These are phyloP conservation scores for Cryptotermes secundus DNA, from an alignment of 1,140 invertebrate species.

Conservation along the genomic window DNA sequence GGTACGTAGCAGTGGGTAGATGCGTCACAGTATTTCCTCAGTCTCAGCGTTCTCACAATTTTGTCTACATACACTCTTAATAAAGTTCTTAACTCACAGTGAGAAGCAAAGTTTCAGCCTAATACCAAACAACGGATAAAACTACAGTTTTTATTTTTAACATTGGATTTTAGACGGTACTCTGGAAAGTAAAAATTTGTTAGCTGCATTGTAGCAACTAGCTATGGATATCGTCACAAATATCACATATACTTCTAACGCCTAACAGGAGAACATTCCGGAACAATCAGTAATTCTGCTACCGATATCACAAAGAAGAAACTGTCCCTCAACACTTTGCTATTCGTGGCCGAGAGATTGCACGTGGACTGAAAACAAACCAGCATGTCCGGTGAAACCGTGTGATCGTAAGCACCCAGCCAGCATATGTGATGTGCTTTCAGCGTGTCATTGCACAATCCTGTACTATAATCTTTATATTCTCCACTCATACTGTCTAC, in stretches of 20 bases:
- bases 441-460: background rate
- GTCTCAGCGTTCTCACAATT: too few relatives aligned
- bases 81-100: too few relatives aligned
- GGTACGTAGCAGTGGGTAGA: too few relatives aligned
- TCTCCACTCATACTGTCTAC: background rate
- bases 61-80: too few relatives aligned
- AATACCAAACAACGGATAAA: too few relatives aligned
- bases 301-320: constrained; percentile 17
- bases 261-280: background rate
- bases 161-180: too few relatives aligned
- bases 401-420: background rate
- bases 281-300: background rate
- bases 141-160: too few relatives aligned
- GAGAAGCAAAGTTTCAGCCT: too few relatives aligned
- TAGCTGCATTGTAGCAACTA: too few relatives aligned
- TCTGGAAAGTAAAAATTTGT: too few relatives aligned
- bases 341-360: background rate
- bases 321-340: constrained; percentile 4
- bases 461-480: background rate
- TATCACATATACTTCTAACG: background rate
- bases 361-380: background rate
- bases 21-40: too few relatives aligned
- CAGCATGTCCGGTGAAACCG: constrained; percentile 6
- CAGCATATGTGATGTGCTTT: constrained; percentile 16
- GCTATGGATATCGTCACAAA: too few relatives aligned